Base-by-base conservation (phyloP, 2,797 vertebrate genomes). In the Phalanger gymnotis region DNA sequence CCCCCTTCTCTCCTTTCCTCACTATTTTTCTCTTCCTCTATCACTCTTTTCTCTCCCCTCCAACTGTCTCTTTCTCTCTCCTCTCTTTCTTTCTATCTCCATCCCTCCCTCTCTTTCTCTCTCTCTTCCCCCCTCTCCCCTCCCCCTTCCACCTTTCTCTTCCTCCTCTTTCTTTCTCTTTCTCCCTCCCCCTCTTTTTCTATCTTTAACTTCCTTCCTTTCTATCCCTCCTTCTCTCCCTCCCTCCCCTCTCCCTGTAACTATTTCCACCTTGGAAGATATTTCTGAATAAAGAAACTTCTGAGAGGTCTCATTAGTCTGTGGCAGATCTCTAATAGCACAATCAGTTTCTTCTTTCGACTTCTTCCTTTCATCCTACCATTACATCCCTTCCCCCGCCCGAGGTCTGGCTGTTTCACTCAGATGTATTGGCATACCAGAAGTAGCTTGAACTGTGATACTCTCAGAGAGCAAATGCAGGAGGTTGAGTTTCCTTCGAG, bases 401-500 rank as follows among this genome's bases (percentile, higher is more conserved):
- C 52, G 9, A 57, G 91, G 54, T 90, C 57, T 0, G 0, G 3
- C 5, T 19, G 91, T 5, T 2, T 90, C 31, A 53, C 13, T 87
- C 53, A 54, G 4, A 30, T 90, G 89, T 93, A 1, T 30, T 28
- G 54, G 0, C 25, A 0, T 54, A 90, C 47, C n/a, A 96, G 92
- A 97, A 96, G 90, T 94, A 0, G 1, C 19, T 94, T 94, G 92
- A 73, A 40, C 93, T 94, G 4, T 81, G 51, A 54, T 93, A 96
- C 5, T 95, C 73, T 97, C 95, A 51, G 27, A 91, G 94, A 97
- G 25, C 92, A 28, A 90, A 54, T 6, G 27, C 0, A 0, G 47
- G 57, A 92, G 92, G 90, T 95, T 95, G 90, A 47, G 51, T 95
- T 96, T 96, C 96, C 22, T 53, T 54, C 91, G 90, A 53, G 30